Conservation (phyloP, 2,888 invertebrate genomes). For the Coecobrya sp. region DNA sequence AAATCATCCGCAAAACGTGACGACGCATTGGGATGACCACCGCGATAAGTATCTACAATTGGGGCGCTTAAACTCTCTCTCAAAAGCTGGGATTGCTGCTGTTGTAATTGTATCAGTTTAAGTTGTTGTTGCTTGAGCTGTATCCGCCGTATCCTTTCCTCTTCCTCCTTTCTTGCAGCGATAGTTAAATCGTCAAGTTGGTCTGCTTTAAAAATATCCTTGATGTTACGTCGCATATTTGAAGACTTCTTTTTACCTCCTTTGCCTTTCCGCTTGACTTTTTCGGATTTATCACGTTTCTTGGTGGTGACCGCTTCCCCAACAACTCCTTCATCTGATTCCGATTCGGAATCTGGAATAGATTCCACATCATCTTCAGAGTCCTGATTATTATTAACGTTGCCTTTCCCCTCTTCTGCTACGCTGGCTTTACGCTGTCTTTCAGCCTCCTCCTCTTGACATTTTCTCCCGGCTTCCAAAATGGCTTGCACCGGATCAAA, state of each 20-base stretch:
- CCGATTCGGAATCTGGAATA: constrained; percentile 72
- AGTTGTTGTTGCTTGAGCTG: constrained; percentile 88
- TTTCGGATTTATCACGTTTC: neutral
- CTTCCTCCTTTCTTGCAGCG: constrained; percentile 97
- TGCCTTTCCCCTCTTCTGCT: constrained; percentile 33
- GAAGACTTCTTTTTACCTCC: constrained; percentile 81
- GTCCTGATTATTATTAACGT: constrained; percentile 56
- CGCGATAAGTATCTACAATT: neutral
- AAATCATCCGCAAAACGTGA: constrained; percentile 33
- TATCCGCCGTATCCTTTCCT: constrained; percentile 90
- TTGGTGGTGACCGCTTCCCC: constrained; percentile 75
- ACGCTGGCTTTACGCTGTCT: constrained; percentile 2
- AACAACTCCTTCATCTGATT: constrained; percentile 69
- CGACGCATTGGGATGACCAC: neutral
- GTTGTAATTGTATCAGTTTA: constrained; percentile 84
- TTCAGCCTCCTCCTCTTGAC: constrained; percentile 63
- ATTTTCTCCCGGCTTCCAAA: constrained; percentile 46
- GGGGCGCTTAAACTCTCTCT: constrained; percentile 59
- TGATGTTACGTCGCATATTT: constrained; percentile 93
- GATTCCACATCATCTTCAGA: constrained; percentile 59
- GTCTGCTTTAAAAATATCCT: constrained; percentile 97
- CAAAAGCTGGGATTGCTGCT: constrained; percentile 80
- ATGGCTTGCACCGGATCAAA: constrained; percentile 71
- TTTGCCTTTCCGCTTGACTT: constrained; percentile 80
- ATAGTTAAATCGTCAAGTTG: constrained; percentile 97